phyloP scores from a whole-genome alignment of 2,113 vertebrate species.

The Corvus cornix region DNA sequence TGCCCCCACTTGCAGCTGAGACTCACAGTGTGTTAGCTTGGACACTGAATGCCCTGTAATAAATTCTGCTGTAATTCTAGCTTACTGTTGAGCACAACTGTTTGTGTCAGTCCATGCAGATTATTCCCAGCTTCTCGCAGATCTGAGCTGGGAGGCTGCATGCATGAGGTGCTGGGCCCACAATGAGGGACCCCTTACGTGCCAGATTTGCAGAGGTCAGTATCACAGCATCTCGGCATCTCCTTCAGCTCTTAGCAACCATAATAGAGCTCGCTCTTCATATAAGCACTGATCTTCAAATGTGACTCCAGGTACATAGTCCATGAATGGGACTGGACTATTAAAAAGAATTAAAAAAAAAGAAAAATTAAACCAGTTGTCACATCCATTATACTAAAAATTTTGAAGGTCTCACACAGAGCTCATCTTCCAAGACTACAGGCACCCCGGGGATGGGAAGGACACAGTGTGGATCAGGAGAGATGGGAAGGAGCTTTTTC shows the following conservation, averaged over 20 bases:
- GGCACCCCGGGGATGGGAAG: neutral
- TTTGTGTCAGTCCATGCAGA: neutral
- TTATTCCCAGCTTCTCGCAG: neutral
- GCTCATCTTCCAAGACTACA: neutral
- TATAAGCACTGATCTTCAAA: neutral
- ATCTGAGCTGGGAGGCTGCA: neutral
- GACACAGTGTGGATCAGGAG: neutral
- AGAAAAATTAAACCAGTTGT: fast-evolving
- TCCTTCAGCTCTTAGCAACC: neutral
- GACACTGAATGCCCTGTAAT: neutral
- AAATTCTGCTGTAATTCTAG: neutral
- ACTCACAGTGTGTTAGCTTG: neutral
- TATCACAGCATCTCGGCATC: no score
- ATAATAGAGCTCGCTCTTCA: neutral
- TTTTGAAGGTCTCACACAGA: neutral
- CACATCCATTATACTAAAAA: neutral
- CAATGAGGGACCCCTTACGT: neutral
- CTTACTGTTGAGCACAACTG: neutral
- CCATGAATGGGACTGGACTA: neutral
- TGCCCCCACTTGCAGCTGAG: neutral
- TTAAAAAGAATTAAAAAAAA: neutral
- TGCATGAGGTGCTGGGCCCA: neutral
- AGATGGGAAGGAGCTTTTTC: neutral
- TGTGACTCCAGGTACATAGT: neutral
- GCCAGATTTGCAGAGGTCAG: neutral